Conservation (phyloP, 2,888 invertebrate species). For the Ophion costatus region DNA sequence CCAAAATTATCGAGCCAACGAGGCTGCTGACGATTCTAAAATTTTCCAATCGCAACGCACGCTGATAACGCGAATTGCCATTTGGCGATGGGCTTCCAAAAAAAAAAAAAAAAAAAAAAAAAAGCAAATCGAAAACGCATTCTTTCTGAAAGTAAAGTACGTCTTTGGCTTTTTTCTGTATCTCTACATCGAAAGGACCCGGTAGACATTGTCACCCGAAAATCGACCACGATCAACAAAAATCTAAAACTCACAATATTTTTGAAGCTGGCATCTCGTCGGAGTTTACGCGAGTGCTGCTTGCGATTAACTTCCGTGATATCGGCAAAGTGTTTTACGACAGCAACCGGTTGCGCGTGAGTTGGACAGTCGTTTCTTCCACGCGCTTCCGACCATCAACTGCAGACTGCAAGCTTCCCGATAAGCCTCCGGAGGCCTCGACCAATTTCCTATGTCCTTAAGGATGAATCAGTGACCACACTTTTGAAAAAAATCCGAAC, state of each 20-base stretch:
- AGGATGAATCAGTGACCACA: not conserved
- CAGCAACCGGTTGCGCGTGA: not conserved
- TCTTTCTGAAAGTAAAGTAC: too few species aligned
- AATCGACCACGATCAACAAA: not conserved
- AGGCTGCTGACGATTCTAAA: constrained; percentile 4
- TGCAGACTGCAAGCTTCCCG: not conserved
- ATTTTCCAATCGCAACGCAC: not conserved
- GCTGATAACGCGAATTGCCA: not conserved
- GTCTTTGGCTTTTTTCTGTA: too few species aligned
- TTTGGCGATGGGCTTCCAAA: not conserved
- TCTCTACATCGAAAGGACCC: too few species aligned
- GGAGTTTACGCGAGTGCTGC: not conserved
- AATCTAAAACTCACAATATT: constrained; percentile 28
- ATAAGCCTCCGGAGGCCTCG: constrained; percentile 9
- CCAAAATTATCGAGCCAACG: not conserved
- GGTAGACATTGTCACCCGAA: not conserved
- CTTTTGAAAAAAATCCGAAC: constrained; percentile 1
- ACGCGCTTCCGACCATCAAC: not conserved
- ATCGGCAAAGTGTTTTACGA: too few species aligned
- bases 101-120: too few species aligned
- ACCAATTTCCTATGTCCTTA: constrained; percentile 23
- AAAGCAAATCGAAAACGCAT: too few species aligned
- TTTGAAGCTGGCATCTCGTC: constrained; percentile 1
- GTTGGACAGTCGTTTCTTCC: not conserved
- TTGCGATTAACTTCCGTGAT: not conserved